Percentiles rank a stretch among this genome's conserved stretches.
Conservation (phyloP, 37 sponge, comb jelly and placozoan genomes). For the Tethya wilhelma region DNA sequence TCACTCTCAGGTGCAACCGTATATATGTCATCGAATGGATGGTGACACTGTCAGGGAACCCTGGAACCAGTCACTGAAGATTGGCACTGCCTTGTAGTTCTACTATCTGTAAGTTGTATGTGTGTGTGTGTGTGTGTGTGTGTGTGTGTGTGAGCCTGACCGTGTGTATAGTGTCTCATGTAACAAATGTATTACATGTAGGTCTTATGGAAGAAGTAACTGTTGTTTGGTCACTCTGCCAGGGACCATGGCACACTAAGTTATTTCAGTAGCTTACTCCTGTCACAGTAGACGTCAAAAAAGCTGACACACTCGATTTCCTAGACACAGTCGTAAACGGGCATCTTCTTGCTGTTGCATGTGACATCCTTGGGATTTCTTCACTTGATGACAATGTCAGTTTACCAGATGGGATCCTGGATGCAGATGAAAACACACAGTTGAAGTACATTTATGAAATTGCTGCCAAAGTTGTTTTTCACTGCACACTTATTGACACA, state of each 20-base stretch:
- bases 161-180: background rate
- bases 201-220: constrained; percentile 30
- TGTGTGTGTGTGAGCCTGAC: no score
- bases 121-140: no score
- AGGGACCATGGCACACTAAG: constrained; percentile 54
- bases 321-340: constrained; percentile 29
- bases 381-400: background rate
- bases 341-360: constrained; percentile 18
- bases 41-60: constrained; percentile 19
- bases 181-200: background rate
- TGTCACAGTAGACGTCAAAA: background rate
- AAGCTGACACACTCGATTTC: constrained; percentile 40
- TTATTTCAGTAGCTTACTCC: constrained; percentile 13
- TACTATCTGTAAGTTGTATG: constrained; percentile 16
- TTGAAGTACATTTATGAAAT: background rate
- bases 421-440: background rate
- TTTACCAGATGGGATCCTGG: background rate
- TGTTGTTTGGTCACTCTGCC: background rate
- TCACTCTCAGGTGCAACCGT: no score
- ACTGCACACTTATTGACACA: constrained; percentile 7
- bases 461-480: constrained; percentile 7
- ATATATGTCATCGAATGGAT: constrained; percentile 24
- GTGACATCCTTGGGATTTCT: constrained; percentile 1
- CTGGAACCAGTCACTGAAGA: constrained; percentile 35
- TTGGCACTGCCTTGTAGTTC: constrained; percentile 17